These are phyloP conservation scores for Epistrophe eligans DNA, from an alignment of 2,888 invertebrate species.

Conservation along the genomic window DNA sequence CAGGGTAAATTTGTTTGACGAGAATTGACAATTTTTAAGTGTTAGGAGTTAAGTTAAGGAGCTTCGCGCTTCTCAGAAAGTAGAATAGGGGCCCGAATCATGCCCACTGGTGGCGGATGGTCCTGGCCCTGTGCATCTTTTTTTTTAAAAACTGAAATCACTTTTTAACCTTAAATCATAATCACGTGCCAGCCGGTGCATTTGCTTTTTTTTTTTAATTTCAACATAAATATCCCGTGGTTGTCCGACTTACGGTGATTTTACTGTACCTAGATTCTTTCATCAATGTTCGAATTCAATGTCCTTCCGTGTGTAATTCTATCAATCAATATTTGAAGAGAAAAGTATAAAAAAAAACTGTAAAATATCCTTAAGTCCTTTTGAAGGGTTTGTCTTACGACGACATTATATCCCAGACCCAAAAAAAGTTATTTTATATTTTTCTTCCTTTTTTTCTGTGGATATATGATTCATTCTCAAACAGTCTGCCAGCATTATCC, in stretches of 20 bases:
- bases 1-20: too few relatives aligned
- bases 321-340: constrained; percentile 71
- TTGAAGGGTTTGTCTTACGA: constrained; percentile 43
- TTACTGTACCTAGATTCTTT: not conserved
- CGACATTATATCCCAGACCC: not conserved
- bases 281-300: constrained; percentile 28
- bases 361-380: constrained; percentile 26
- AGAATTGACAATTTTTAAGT: too few relatives aligned
- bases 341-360: constrained; percentile 17
- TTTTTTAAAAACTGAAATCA: too few relatives aligned
- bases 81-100: too few relatives aligned
- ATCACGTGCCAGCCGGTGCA: too few relatives aligned
- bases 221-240: too few relatives aligned
- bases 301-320: constrained; percentile 54
- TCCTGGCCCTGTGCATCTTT: too few relatives aligned
- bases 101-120: too few relatives aligned
- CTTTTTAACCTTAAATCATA: too few relatives aligned
- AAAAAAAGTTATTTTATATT: constrained; percentile 51
- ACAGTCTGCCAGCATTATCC: constrained; percentile 68
- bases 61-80: too few relatives aligned
- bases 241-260: not conserved
- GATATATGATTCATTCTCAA: constrained; percentile 41
- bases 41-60: too few relatives aligned
- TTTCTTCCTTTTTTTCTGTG: constrained; percentile 45
- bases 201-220: too few relatives aligned